Conservation (phyloP, 2,888 invertebrate species). For the Halictus ligatus region DNA sequence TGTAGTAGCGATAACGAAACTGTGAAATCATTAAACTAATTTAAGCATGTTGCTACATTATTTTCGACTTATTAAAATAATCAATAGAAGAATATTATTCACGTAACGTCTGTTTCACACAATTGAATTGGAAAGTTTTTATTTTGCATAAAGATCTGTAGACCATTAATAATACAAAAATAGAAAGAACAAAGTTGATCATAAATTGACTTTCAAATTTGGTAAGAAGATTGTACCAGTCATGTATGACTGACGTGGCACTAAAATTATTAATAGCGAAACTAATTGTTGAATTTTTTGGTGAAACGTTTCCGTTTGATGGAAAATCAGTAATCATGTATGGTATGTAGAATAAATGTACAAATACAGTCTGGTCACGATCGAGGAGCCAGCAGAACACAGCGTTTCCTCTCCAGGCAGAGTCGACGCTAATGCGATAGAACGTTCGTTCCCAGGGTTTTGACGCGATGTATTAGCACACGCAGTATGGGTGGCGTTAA, state of each 20-base stretch:
- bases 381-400: not conserved
- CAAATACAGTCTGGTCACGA: not conserved
- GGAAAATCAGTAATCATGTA: not conserved
- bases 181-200: not conserved
- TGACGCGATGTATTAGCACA: slow-evolving; percentile 47
- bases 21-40: too few species aligned
- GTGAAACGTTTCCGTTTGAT: not conserved
- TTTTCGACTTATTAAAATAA: too few species aligned
- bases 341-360: not conserved
- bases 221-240: not conserved
- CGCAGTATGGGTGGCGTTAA: slow-evolving; percentile 46
- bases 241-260: not conserved
- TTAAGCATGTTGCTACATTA: too few species aligned
- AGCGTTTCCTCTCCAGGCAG: slow-evolving; percentile 19
- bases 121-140: not conserved
- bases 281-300: not conserved
- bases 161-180: not conserved
- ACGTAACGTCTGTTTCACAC: not conserved
- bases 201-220: not conserved
- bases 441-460: slow-evolving; percentile 44
- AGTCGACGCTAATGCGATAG: slow-evolving; percentile 52
- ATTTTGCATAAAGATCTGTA: not conserved
- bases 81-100: too few species aligned
- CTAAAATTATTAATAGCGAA: not conserved
- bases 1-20: too few species aligned